Percentiles rank a stretch among this genome's conserved stretches.
These are phyloP conservation scores for Liparis tanakae DNA, from an alignment of 2,797 vertebrate genomes.

Conservation along the genomic window DNA sequence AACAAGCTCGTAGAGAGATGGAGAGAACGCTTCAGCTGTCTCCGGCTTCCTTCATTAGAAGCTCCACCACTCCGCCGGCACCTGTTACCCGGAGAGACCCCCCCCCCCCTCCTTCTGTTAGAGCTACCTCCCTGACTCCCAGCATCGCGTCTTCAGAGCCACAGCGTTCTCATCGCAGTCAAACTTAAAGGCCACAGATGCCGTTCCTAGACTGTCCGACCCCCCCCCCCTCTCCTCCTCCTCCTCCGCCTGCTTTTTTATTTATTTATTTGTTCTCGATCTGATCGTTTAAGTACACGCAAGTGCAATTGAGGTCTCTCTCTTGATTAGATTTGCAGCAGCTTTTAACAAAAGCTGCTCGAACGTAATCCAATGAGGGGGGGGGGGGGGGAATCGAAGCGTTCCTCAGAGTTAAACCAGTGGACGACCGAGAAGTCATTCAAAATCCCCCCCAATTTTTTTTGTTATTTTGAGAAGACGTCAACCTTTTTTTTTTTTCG, in stretches of 20 bases:
- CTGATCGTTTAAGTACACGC: slow-evolving; percentile 79
- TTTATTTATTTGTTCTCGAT: slow-evolving; percentile 51
- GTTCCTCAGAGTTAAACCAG: too few relatives aligned
- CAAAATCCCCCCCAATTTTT: too few relatives aligned
- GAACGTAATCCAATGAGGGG: slow-evolving; percentile 77
- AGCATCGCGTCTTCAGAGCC: slow-evolving; percentile 48
- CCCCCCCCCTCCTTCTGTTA: slow-evolving; percentile 4
- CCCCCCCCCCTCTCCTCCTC: slow-evolving; percentile 36
- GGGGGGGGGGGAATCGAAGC: too few relatives aligned
- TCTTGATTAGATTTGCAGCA: slow-evolving; percentile 82
- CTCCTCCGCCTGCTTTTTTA: slow-evolving; percentile 18
- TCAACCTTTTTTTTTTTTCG: too few relatives aligned
- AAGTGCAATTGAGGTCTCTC: slow-evolving; percentile 75
- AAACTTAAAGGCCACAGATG: too few relatives aligned
- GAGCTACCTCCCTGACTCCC: slow-evolving; percentile 25
- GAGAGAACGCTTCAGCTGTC: slow-evolving; percentile 38
- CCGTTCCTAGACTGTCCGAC: slow-evolving; percentile 44
- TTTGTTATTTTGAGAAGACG: too few relatives aligned
- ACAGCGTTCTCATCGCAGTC: slow-evolving; percentile 63
- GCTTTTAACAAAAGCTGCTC: slow-evolving; percentile 81
- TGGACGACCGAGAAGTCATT: too few relatives aligned
- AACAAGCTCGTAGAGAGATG: slow-evolving; percentile 25
- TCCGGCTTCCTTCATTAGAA: slow-evolving; percentile 32
- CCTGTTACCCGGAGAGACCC: slow-evolving; percentile 30
- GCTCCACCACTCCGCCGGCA: slow-evolving; percentile 11